Evolutionary conservation across 2,797 vertebrate genomes (phyloP).

Genomic region (Enteromius argenteus): DNA sequence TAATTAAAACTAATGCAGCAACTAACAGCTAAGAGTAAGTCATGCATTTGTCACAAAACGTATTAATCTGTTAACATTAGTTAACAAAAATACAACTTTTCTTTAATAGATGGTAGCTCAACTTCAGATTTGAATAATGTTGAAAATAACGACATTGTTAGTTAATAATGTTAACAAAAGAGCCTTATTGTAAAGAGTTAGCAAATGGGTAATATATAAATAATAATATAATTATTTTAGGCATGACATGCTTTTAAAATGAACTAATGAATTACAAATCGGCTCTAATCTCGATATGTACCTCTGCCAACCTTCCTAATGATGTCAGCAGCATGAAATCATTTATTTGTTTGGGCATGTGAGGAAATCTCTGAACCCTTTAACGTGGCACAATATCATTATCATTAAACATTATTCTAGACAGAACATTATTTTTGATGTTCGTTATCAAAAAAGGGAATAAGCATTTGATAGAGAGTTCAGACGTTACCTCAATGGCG

Average conservation of each 20-base stretch:
- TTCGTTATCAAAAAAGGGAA: background rate
- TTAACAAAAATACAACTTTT: background rate
- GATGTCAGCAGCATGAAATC: constrained; percentile 48
- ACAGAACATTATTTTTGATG: background rate
- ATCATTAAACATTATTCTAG: constrained; percentile 10
- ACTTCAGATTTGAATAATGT: background rate
- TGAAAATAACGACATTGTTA: background rate
- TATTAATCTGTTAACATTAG: background rate
- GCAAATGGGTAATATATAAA: constrained; percentile 41
- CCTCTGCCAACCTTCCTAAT: constrained; percentile 49
- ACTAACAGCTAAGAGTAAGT: background rate
- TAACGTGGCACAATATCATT: background rate
- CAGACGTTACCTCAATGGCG: constrained; percentile 9
- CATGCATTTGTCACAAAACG: background rate
- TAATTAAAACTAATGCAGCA: background rate
- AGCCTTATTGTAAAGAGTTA: background rate
- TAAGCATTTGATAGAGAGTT: constrained; percentile 10
- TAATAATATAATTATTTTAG: constrained; percentile 35
- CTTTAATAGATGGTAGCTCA: background rate
- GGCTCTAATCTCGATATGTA: constrained; percentile 49
- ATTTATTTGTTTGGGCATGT: constrained; percentile 58
- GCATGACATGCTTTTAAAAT: constrained; percentile 50
- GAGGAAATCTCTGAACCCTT: constrained; percentile 46
- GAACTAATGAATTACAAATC: constrained; percentile 48
- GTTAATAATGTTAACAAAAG: background rate